Evolutionary conservation across 1,140 invertebrate species (phyloP).

Genomic region (Drosophila mayri): DNA sequence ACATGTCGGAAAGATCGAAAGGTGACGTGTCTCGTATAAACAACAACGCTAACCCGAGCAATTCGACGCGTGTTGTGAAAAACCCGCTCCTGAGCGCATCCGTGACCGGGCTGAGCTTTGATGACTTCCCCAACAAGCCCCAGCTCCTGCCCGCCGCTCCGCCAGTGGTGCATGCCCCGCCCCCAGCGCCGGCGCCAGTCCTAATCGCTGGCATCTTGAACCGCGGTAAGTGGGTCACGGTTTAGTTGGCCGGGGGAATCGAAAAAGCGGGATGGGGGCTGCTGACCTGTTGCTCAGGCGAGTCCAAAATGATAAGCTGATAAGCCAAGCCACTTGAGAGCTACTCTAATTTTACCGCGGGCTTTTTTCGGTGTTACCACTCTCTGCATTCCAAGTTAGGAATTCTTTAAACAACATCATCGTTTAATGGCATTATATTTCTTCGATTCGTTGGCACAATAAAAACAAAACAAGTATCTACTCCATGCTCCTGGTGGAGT

Average conservation of each 20-base stretch:
- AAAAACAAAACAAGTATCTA: constrained; percentile 51
- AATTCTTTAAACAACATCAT: not conserved
- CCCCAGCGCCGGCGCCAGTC: constrained; percentile 55
- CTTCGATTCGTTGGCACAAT: constrained; percentile 29
- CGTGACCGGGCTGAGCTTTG: constrained; percentile 78
- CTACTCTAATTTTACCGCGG: not conserved
- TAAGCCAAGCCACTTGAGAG: constrained; percentile 12
- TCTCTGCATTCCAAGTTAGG: not conserved
- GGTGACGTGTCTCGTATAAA: constrained; percentile 82
- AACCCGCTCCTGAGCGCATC: constrained; percentile 82
- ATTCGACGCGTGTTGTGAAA: constrained; percentile 66
- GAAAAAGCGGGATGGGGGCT: not conserved
- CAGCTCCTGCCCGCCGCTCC: constrained; percentile 79
- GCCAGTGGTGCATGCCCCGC: constrained; percentile 72
- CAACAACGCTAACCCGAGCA: constrained; percentile 54
- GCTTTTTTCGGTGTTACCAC: not conserved
- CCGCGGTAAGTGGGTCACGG: constrained; percentile 81
- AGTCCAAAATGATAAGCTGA: constrained; percentile 23
- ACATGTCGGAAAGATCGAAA: constrained; percentile 82
- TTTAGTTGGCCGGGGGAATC: constrained; percentile 3
- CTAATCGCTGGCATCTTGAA: constrained; percentile 74
- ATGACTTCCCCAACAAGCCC: constrained; percentile 83
- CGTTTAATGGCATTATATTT: constrained; percentile 42
- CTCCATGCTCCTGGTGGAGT: constrained; percentile 82
- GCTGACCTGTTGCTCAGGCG: constrained; percentile 45